These are phyloP conservation scores for Trichosurus vulpecula DNA, from an alignment of 2,797 vertebrate species.

Conservation along the genomic window DNA sequence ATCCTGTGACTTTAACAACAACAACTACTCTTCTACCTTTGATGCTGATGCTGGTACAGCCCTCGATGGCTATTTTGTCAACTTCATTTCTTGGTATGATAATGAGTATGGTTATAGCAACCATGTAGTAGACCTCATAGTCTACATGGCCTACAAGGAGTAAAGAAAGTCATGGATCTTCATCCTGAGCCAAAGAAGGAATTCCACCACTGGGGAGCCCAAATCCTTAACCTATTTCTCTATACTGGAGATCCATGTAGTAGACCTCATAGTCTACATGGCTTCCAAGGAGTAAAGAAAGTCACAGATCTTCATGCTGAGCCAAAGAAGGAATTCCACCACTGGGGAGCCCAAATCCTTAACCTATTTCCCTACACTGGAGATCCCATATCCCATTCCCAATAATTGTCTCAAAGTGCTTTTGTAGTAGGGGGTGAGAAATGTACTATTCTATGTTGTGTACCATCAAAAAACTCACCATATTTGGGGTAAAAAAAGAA, in stretches of 20 bases:
- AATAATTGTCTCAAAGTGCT: not conserved
- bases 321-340: not conserved
- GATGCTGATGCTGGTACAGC: not conserved
- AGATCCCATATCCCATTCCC: not conserved
- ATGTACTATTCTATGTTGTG: not conserved
- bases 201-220: not conserved
- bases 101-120: not conserved
- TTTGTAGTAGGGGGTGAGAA: not conserved
- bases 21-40: not conserved
- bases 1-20: not conserved
- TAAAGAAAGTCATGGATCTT: not conserved
- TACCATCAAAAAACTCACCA: not conserved
- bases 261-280: not conserved
- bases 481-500: not conserved
- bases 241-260: not conserved
- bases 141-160: not conserved
- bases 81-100: not conserved
- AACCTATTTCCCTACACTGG: not conserved
- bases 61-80: not conserved
- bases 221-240: not conserved
- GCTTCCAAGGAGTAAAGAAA: not conserved
- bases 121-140: not conserved
- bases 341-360: not conserved
- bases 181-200: not conserved
- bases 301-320: not conserved